Base-by-base conservation (phyloP, 2,797 vertebrate species). In the Helostoma temminkii region DNA sequence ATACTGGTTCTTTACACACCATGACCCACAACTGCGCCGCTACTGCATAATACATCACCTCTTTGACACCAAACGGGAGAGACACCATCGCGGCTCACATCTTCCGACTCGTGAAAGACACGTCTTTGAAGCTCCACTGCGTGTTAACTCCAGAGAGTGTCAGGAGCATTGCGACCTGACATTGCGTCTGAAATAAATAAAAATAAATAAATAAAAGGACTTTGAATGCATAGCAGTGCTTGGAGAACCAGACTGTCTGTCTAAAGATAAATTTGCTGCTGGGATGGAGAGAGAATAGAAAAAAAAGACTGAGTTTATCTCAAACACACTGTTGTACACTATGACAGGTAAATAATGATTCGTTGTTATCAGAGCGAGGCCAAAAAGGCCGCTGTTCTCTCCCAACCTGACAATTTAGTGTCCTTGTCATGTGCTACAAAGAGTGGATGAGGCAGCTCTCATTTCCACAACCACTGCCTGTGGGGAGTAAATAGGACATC, bases 31-130 rank as follows among this genome's bases (percentile, higher is more conserved):
- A n/a, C 64, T 78, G 75, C 3, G 64, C 83, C 57, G 25, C 80
- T 66, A 64, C 82, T 87, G 87, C 87, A 88, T 88, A 82, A 89
- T 84, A 81, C 85, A 90, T 90, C 80, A 70, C 85, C 85, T 84
- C 71, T 75, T 88, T 71, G 80, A 89, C 88, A 81, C 87, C 77
- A 61, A 76, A 81, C 68, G 9, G 71, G 28, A 69, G 64, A 68
- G 70, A 69, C 80, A 62, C 80, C 74, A 59, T 56, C 56, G 78
- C 57, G 6, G 69, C 85, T 88, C 59, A 84, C 82, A 76, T 86
- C 74, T 68, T 74, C 65, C 14, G 8, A 75, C 59, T 80, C 11
- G 66, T 69, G 80, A 85, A 74, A 83, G 79, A 82, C 82, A 61
- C 41, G 30, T 70, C 87, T 89, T 85, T 88, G 82, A 82, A 87